These are phyloP conservation scores for Parambassis ranga DNA, from an alignment of 2,797 vertebrate genomes.

Conservation along the genomic window DNA sequence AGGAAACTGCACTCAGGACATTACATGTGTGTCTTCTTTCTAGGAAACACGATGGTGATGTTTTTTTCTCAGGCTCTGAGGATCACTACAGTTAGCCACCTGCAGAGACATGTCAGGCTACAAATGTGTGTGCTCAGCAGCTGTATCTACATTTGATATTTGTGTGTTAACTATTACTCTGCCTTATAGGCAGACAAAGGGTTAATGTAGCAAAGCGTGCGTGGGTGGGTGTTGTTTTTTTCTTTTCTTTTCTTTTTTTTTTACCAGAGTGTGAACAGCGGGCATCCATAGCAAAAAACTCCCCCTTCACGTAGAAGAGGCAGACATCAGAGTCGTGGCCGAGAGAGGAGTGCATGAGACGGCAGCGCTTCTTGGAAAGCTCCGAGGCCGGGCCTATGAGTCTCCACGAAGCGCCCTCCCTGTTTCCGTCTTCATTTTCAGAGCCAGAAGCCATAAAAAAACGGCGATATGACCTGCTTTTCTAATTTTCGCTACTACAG, in stretches of 20 bases:
- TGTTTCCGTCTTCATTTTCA: conserved; percentile 39
- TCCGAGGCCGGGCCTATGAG: conserved; percentile 69
- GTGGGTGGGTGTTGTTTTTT: not conserved
- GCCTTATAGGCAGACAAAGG: not conserved
- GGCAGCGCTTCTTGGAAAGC: conserved; percentile 75
- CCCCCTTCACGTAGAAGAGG: conserved; percentile 74
- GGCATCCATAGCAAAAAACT: conserved; percentile 82
- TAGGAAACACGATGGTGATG: not conserved
- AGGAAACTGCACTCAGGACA: conserved; percentile 14
- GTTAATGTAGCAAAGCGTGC: not conserved
- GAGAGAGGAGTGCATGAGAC: conserved; percentile 71
- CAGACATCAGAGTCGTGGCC: conserved; percentile 73
- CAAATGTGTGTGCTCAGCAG: not conserved
- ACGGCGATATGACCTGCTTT: conserved; percentile 2
- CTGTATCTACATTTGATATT: too few species aligned
- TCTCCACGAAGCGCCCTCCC: conserved; percentile 66
- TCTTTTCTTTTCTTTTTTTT: not conserved
- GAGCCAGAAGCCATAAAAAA: conserved; percentile 70
- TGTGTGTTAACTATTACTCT: not conserved
- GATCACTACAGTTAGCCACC: not conserved
- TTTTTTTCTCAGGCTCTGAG: not conserved
- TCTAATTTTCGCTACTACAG: conserved; percentile 7
- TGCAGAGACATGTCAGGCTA: too few species aligned
- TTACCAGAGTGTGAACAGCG: conserved; percentile 80
- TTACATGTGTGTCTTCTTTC: not conserved